These are phyloP conservation scores for Paratilapia polleni DNA, from an alignment of 2,113 vertebrate genomes.

Conservation along the genomic window DNA sequence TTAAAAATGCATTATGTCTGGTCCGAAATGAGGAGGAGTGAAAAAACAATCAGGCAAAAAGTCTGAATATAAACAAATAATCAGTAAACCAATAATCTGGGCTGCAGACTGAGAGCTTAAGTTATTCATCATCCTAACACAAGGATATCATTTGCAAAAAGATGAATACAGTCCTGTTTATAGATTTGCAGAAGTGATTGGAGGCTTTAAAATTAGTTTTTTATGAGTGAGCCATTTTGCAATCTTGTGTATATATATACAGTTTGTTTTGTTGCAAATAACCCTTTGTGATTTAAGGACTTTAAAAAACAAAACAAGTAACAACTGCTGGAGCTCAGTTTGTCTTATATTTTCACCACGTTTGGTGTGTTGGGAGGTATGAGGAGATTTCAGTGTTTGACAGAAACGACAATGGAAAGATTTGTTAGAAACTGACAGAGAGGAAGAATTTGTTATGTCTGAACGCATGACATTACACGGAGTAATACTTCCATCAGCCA, in stretches of 20 bases:
- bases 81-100: slow-evolving; percentile 63
- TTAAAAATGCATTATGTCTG: slow-evolving; percentile 65
- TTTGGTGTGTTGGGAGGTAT: neutral
- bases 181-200: slow-evolving; percentile 44
- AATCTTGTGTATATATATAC: neutral
- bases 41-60: slow-evolving; percentile 60
- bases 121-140: slow-evolving; percentile 53
- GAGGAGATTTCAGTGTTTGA: slow-evolving; percentile 1
- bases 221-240: slow-evolving; percentile 35
- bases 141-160: slow-evolving; percentile 59
- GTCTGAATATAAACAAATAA: slow-evolving; percentile 64
- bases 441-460: slow-evolving; percentile 15
- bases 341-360: neutral
- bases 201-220: slow-evolving; percentile 43
- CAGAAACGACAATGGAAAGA: neutral
- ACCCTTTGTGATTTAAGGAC: slow-evolving; percentile 9
- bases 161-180: slow-evolving; percentile 29
- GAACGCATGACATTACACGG: slow-evolving; percentile 14
- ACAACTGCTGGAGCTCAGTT: neutral
- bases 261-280: slow-evolving; percentile 29
- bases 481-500: slow-evolving; percentile 6
- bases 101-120: slow-evolving; percentile 34
- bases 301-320: neutral
- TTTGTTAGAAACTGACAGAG: neutral
- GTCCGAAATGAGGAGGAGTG: slow-evolving; percentile 53